Evolutionary conservation across 1,140 invertebrate species (phyloP).

Genomic region (Heterodera schachtii): DNA sequence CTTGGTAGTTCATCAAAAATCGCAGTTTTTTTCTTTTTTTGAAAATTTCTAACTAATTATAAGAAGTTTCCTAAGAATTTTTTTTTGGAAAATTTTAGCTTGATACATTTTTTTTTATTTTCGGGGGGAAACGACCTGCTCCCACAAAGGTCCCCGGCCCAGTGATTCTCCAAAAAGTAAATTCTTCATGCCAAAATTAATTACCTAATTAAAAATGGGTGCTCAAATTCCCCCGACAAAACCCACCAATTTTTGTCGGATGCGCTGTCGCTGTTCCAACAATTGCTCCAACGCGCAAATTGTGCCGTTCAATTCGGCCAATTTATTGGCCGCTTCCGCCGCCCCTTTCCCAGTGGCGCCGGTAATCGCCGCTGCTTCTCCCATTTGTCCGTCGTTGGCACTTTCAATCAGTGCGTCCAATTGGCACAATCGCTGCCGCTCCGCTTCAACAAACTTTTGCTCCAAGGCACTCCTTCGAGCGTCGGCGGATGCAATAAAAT

Average conservation of each 20-base stretch:
- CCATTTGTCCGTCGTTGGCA: neutral
- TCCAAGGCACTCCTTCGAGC: slow-evolving; percentile 28
- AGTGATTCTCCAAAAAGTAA: no score
- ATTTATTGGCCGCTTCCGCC: neutral
- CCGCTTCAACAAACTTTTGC: slow-evolving; percentile 34
- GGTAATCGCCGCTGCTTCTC: neutral
- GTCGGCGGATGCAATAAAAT: slow-evolving; percentile 16
- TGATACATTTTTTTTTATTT: no score
- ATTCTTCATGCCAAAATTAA: no score
- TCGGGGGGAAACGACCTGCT: no score
- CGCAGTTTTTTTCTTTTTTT: no score
- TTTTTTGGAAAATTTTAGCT: no score
- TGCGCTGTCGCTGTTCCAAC: slow-evolving; percentile 27
- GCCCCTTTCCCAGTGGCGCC: neutral
- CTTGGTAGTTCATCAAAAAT: no score
- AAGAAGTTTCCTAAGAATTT: no score
- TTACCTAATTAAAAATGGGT: no score
- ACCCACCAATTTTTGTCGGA: slow-evolving; percentile 32
- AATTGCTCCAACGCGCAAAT: slow-evolving; percentile 1
- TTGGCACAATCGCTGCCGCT: slow-evolving; percentile 4
- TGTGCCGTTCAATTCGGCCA: neutral
- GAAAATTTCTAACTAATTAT: no score
- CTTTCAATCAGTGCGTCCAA: slow-evolving; percentile 18
- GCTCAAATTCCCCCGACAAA: no score
- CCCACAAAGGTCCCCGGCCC: no score